Conservation (phyloP, 2,113 vertebrate genomes). For the Procapra przewalskii region DNA sequence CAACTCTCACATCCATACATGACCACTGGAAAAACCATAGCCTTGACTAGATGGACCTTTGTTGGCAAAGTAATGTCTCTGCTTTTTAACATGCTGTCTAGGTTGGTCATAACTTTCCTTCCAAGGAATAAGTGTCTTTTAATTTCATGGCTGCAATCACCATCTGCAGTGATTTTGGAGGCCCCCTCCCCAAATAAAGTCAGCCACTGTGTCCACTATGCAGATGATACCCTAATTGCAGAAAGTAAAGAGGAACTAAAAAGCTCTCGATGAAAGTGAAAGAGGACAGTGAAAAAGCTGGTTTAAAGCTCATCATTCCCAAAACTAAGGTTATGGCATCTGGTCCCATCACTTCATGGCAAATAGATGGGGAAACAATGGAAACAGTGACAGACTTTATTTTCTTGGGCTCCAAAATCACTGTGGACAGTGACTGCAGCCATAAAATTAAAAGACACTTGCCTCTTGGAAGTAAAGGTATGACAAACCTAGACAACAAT, state of each 20-base stretch:
- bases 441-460: background rate
- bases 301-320: background rate
- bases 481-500: background rate
- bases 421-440: background rate
- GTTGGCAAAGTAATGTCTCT: background rate
- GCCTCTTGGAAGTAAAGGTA: background rate
- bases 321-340: background rate
- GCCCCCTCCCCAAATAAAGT: background rate
- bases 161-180: background rate
- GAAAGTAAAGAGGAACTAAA: background rate
- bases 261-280: background rate
- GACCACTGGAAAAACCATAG: background rate
- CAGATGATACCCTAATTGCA: background rate
- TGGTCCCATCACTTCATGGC: background rate
- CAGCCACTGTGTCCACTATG: background rate
- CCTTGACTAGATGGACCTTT: background rate
- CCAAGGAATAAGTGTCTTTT: background rate
- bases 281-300: background rate
- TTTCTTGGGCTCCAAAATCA: background rate
- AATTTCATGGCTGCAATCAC: background rate
- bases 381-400: background rate
- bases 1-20: background rate
- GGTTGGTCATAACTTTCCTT: background rate
- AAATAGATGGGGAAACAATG: background rate
- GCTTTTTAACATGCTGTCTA: background rate